phyloP scores from a whole-genome alignment of 2,113 vertebrate genomes.

The Ardeotis arabs region DNA sequence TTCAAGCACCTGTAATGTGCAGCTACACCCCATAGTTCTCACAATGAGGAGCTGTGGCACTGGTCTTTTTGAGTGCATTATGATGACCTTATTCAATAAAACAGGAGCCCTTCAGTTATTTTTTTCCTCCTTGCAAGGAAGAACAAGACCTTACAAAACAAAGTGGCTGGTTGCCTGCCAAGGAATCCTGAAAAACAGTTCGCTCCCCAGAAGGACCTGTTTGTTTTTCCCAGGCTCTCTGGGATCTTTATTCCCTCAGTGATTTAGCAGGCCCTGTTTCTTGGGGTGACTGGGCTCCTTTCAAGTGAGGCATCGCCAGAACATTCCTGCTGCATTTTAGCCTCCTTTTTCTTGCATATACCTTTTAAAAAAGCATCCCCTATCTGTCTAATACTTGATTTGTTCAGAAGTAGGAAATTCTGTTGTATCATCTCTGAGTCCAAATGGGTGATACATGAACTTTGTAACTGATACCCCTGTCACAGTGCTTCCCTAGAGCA shows the following conservation, averaged over 20 bases:
- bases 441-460: not conserved
- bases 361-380: not conserved
- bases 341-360: not conserved
- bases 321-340: not conserved
- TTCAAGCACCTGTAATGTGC: constrained; percentile 52
- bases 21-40: constrained; percentile 9
- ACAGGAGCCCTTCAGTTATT: constrained; percentile 4
- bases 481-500: not conserved
- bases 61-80: constrained; percentile 17
- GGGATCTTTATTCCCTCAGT: constrained; percentile 40
- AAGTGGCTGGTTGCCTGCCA: constrained; percentile 65
- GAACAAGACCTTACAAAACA: constrained; percentile 60
- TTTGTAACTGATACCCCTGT: fast-evolving
- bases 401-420: not conserved
- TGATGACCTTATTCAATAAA: constrained; percentile 52
- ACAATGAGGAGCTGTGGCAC: not conserved
- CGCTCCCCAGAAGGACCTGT: constrained; percentile 61
- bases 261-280: constrained; percentile 44
- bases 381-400: not conserved
- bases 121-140: constrained; percentile 36
- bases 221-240: constrained; percentile 71
- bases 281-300: not conserved
- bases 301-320: not conserved
- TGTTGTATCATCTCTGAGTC: not conserved
- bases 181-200: constrained; percentile 69